Percentiles rank a stretch among this genome's conserved stretches.
Conservation (phyloP, 2,888 invertebrate species). For the Onchidella celtica region DNA sequence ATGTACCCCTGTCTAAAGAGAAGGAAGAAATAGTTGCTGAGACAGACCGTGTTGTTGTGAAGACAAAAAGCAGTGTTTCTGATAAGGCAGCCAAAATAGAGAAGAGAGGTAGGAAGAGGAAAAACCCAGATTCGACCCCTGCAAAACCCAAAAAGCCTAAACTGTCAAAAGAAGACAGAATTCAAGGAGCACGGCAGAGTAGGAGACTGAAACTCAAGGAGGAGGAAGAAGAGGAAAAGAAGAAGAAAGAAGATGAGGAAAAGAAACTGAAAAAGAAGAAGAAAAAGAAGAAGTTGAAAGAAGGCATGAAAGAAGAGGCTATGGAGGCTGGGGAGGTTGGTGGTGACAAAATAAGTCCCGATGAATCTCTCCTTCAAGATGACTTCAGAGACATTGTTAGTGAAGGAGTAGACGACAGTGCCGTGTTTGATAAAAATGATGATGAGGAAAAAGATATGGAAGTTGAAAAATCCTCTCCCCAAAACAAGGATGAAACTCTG, state of each 20-base stretch:
- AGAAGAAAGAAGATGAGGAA: conserved; percentile 24
- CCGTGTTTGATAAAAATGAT: conserved; percentile 33
- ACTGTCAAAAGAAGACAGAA: not conserved
- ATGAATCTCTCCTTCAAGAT: not conserved
- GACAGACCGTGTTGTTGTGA: not conserved
- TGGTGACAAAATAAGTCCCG: too few relatives aligned
- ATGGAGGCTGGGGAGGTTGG: not conserved
- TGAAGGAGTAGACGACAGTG: conserved; percentile 35
- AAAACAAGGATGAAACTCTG: too few relatives aligned
- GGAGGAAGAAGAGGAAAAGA: conserved; percentile 36
- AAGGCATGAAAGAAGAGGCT: not conserved
- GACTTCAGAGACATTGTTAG: conserved; percentile 10
- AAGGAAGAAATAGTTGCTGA: not conserved
- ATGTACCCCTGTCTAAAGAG: not conserved
- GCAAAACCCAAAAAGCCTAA: conserved; percentile 5
- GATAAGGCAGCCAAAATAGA: not conserved
- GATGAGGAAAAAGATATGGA: conserved; percentile 10
- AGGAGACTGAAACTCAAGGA: conserved; percentile 32
- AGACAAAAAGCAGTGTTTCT: not conserved
- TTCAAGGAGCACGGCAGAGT: conserved; percentile 39
- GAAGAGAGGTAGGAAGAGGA: conserved; percentile 11
- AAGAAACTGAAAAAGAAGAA: not conserved
- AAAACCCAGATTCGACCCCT: not conserved
- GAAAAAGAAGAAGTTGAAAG: conserved; percentile 17
- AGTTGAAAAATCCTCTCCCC: not conserved